Conservation (phyloP, 2,888 invertebrate genomes). For the Aquatica leii region DNA sequence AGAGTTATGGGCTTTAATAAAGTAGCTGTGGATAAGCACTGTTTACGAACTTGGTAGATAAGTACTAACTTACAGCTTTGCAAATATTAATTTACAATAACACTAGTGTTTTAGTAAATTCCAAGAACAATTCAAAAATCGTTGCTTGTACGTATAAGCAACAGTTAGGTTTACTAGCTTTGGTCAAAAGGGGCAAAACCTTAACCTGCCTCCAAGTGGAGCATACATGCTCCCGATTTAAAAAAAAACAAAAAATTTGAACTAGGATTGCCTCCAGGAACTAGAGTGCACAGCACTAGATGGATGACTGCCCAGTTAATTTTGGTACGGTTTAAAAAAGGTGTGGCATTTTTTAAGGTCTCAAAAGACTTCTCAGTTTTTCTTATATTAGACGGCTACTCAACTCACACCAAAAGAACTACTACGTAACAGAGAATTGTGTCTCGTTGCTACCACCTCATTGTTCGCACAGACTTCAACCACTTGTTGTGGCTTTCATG, state of each 20-base stretch:
- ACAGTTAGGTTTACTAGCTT: no score
- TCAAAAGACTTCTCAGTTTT: conserved; percentile 44
- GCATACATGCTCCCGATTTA: conserved; percentile 24
- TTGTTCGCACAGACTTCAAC: conserved; percentile 44
- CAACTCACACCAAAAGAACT: conserved; percentile 46
- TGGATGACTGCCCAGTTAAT: conserved; percentile 49
- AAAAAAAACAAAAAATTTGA: conserved; percentile 25
- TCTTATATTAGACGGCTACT: conserved; percentile 45
- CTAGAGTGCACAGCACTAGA: conserved; percentile 46
- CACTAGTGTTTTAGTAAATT: no score
- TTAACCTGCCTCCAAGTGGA: conserved; percentile 39
- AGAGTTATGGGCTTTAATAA: no score
- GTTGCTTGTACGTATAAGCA: no score
- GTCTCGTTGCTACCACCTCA: conserved; percentile 37
- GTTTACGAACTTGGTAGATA: no score
- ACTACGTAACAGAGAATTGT: conserved; percentile 17
- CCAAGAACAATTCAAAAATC: no score
- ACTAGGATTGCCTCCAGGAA: conserved; percentile 7
- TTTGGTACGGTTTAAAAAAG: conserved; percentile 42
- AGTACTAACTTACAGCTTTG: no score
- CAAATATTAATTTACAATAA: no score
- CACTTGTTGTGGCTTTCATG: conserved; percentile 39
- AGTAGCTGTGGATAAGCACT: no score
- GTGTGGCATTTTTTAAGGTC: conserved; percentile 41
- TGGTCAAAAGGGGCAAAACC: no score